Evolutionary conservation across 2,797 vertebrate genomes (phyloP).

Genomic region (Sus cebifrons): DNA sequence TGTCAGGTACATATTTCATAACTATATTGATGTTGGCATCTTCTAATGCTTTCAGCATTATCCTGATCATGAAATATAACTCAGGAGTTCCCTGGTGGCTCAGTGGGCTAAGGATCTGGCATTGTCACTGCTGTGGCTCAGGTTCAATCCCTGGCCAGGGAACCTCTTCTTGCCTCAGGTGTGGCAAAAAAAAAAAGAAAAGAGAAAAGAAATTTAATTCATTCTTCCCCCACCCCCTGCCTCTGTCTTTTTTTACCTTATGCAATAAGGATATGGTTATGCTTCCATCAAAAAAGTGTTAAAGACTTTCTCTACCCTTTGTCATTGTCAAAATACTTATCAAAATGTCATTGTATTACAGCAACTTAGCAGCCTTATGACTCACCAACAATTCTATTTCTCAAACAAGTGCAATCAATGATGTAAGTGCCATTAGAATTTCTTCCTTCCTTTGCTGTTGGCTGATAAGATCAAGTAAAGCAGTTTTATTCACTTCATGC

Average conservation of each 20-base stretch:
- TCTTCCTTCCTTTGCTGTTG: background rate
- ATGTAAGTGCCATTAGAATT: background rate
- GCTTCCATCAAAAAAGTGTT: background rate
- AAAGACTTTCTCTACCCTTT: background rate
- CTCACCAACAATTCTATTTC: background rate
- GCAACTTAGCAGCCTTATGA: background rate
- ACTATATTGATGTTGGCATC: background rate
- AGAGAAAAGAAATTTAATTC: background rate
- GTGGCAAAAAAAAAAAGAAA: too few relatives aligned
- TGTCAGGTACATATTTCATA: background rate
- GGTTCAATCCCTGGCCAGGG: too few relatives aligned
- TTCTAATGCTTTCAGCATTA: background rate
- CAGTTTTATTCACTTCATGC: constrained; percentile 9
- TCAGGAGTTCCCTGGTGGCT: too few relatives aligned
- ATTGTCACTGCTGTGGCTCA: too few relatives aligned
- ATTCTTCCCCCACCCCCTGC: background rate
- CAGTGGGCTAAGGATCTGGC: too few relatives aligned
- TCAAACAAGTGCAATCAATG: background rate
- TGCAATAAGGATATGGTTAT: background rate
- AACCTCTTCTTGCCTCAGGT: too few relatives aligned
- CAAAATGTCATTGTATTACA: background rate
- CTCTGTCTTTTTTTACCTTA: background rate
- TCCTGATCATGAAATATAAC: background rate
- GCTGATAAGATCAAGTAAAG: constrained; percentile 42
- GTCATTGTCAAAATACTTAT: constrained; percentile 43